phyloP scores from a whole-genome alignment of 2,888 invertebrate species.

The Tineola bisselliella region DNA sequence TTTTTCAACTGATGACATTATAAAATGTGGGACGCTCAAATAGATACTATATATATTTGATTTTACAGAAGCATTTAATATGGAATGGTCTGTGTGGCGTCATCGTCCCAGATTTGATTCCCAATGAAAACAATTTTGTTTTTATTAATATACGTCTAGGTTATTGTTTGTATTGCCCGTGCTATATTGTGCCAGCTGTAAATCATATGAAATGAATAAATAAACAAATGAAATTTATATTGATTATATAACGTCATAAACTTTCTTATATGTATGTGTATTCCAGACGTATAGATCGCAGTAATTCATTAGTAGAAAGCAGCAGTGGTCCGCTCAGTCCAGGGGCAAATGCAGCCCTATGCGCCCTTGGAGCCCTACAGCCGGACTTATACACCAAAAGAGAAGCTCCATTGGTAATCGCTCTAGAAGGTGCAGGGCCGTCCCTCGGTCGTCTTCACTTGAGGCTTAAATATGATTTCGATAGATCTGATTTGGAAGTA shows the following conservation, averaged over 20 bases:
- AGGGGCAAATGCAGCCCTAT: constrained; percentile 45
- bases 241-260: too few relatives aligned
- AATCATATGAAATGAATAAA: too few relatives aligned
- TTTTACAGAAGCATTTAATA: too few relatives aligned
- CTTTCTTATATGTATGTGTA: too few relatives aligned
- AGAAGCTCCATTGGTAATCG: constrained; percentile 81
- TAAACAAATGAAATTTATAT: too few relatives aligned
- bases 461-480: constrained; percentile 87
- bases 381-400: constrained; percentile 86
- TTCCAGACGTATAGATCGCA: constrained; percentile 60
- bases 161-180: too few relatives aligned
- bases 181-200: too few relatives aligned
- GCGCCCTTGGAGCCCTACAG: constrained; percentile 80
- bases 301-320: constrained; percentile 61
- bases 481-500: constrained; percentile 88
- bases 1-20: neutral
- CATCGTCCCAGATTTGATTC: too few relatives aligned
- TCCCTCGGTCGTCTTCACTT: constrained; percentile 85
- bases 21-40: neutral
- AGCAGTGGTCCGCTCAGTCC: constrained; percentile 57
- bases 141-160: too few relatives aligned
- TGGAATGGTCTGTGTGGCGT: too few relatives aligned
- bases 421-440: constrained; percentile 69
- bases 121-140: too few relatives aligned
- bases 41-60: neutral